Evolutionary conservation across 2,888 invertebrate genomes (phyloP), one percentile per base, ranked within the genome.

Genomic region (Oligia strigilis): DNA sequence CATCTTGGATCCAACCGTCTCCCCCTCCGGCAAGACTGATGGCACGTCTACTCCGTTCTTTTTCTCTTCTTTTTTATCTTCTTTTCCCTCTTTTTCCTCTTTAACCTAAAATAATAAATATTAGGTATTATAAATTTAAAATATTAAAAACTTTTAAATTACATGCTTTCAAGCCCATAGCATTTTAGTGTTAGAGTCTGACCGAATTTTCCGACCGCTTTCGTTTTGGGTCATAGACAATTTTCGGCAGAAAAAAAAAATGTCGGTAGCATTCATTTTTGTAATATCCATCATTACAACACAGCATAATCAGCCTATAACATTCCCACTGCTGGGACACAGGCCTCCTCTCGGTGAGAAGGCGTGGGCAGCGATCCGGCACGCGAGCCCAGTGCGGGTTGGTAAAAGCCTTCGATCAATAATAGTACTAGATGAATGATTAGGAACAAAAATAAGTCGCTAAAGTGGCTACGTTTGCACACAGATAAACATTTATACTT

Each of bases 1-100:
- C 87, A 96, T 96, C 87, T 97, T 96, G 0, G 94, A 94, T 0
- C 96, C 97, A 4, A 96, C 93, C 0, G 95, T 93, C 83, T 96
- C 95, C 1, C 92, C 92, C 0, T 92, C 94, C 0, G 92, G 85
- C 62, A 93, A 4, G 0, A 88, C 80, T 0, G 90, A 52, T 0
- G 92, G 91, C 4, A 93, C 19, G 17, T 96, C 96, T 4, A 93
- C 84, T 0, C 94, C 95, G 55, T 95, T 95, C 9, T 93, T 90
- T 36, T 92, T 92, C 4, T 89, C 91, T 43, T 93, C 91, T 52
- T 85, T 86, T 36, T 86, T 81, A 52, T 90, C 88, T 29, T 85
- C 86, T 64, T 78, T 89, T 13, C 65, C 86, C 49, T 88, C 88
- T 78, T 89, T 91, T 8, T 80, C 80, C 4, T 80, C 80, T 62